Percentiles rank a stretch among this genome's conserved stretches.
phyloP scores from a whole-genome alignment of 2,113 vertebrate genomes.

The Onychostruthus taczanowskii region DNA sequence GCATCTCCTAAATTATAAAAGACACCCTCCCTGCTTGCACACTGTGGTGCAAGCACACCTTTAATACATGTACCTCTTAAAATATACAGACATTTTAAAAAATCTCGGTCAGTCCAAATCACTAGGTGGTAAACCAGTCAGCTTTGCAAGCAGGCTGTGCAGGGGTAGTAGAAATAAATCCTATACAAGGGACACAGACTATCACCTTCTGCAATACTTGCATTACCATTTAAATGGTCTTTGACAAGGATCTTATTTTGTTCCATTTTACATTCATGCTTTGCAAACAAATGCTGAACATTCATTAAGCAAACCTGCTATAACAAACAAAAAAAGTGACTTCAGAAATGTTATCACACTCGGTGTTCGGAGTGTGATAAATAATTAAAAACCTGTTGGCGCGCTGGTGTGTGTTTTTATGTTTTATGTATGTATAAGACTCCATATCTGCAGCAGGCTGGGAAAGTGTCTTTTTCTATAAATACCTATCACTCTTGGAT shows the following conservation, averaged over 20 bases:
- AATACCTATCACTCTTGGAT: background rate
- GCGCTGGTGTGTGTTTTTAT: constrained; percentile 33
- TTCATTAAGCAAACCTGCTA: constrained; percentile 17
- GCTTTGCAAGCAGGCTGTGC: background rate
- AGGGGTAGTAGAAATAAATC: background rate
- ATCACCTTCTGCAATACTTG: background rate
- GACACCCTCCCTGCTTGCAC: fast-evolving
- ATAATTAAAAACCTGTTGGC: constrained; percentile 67
- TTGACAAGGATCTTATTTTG: constrained; percentile 44
- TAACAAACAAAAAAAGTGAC: background rate
- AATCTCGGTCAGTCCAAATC: background rate
- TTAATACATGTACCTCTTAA: background rate
- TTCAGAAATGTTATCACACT: constrained; percentile 38
- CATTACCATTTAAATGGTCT: constrained; percentile 52
- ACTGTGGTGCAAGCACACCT: background rate
- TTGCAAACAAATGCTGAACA: constrained; percentile 35
- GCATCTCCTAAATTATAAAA: background rate
- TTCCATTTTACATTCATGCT: constrained; percentile 36
- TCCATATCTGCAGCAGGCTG: constrained; percentile 15
- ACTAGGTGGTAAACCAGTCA: background rate
- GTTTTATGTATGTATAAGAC: constrained; percentile 50
- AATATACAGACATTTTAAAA: background rate
- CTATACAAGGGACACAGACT: background rate
- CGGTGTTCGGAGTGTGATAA: constrained; percentile 41
- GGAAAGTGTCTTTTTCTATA: constrained; percentile 8